Percentiles rank a stretch among this genome's conserved stretches.
Evolutionary conservation across 2,113 vertebrate genomes (phyloP).

Genomic region (Laticauda laticaudata): DNA sequence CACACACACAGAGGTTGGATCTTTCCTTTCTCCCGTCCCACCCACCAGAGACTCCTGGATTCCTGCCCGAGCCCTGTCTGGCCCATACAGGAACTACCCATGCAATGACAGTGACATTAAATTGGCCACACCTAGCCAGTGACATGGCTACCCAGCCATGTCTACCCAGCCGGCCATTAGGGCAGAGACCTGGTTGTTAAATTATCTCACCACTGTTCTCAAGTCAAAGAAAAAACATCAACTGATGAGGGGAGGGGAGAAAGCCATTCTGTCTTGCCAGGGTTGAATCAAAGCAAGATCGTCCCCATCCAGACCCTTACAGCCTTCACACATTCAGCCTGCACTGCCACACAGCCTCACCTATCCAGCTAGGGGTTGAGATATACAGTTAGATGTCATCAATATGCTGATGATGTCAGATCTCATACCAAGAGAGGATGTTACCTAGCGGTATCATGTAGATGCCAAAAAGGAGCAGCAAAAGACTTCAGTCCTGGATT

Average conservation of each 20-base stretch:
- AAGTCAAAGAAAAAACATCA: not conserved
- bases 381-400: not conserved
- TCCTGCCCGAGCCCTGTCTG: too few species aligned
- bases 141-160: too few species aligned
- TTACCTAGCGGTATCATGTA: not conserved
- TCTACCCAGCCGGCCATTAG: too few species aligned
- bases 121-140: too few species aligned
- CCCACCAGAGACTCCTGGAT: too few species aligned
- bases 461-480: not conserved
- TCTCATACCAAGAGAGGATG: not conserved
- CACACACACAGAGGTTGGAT: too few species aligned
- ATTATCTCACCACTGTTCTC: too few species aligned
- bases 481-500: not conserved
- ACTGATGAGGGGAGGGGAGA: too few species aligned
- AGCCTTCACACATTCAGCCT: not conserved
- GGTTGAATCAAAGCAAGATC: not conserved
- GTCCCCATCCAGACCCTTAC: not conserved
- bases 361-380: not conserved
- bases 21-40: too few species aligned
- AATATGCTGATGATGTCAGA: not conserved
- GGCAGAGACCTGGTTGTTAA: too few species aligned
- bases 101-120: too few species aligned
- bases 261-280: not conserved
- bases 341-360: not conserved
- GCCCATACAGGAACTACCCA: too few species aligned